Evolutionary conservation across 2,113 vertebrate species (phyloP).

Genomic region (Hippocampus zosterae): DNA sequence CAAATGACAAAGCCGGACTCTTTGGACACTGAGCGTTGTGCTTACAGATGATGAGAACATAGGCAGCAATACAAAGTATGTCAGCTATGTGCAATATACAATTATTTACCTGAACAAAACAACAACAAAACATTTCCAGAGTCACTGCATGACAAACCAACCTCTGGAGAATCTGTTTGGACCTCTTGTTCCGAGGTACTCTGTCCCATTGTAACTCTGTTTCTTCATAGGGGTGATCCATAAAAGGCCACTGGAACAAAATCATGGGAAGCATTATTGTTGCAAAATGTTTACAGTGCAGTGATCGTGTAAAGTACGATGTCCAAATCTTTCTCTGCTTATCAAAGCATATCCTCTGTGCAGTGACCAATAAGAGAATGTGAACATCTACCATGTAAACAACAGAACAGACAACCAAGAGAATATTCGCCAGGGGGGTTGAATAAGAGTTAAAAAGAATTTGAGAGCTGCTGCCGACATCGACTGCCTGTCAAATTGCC

Average conservation of each 20-base stretch:
- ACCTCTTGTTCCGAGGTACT: slow-evolving; percentile 71
- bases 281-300: neutral
- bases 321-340: too few species aligned
- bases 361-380: too few species aligned
- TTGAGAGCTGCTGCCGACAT: neutral
- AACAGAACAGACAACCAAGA: neutral
- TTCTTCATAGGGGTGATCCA: slow-evolving; percentile 72
- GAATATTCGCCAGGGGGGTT: neutral
- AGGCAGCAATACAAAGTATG: neutral
- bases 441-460: neutral
- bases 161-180: slow-evolving; percentile 51
- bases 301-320: neutral
- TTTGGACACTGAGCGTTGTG: slow-evolving; percentile 3
- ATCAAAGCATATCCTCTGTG: too few species aligned
- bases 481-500: neutral
- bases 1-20: slow-evolving; percentile 22
- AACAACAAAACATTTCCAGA: neutral
- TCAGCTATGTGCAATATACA: neutral
- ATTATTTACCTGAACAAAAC: neutral
- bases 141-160: slow-evolving; percentile 31
- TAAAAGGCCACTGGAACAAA: slow-evolving; percentile 65
- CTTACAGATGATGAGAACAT: slow-evolving; percentile 12
- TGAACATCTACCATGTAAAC: neutral
- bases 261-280: slow-evolving; percentile 3
- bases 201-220: slow-evolving; percentile 74